Evolutionary conservation across 2,888 invertebrate genomes (phyloP), one percentile per base, ranked within the genome.

Genomic region (Idaea dimidiata): DNA sequence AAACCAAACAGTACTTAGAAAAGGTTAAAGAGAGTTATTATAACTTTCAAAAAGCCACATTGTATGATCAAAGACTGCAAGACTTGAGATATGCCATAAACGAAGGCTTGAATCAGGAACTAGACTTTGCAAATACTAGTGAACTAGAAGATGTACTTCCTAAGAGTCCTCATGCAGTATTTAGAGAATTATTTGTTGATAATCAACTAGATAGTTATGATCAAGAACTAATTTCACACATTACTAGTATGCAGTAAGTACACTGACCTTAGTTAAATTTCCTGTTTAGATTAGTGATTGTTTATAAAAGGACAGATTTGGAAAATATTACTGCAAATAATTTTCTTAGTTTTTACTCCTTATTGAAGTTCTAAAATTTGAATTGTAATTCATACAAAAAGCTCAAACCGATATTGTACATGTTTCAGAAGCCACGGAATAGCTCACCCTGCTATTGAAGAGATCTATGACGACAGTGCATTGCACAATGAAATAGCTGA

Each of bases 11-110:
- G 62, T 83, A 81, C 63, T 79, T 90, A 67, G 83, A 90, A 63
- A 83, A 81, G 77, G 83, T 93, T 8, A 92, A 90, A 66, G 88
- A 92, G 59, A 93, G 93, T 68, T 93, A 93, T 72, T 90, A 90
- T 70, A 91, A 90, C 75, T 93, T 93, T 80, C 81, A 87, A 66
- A 91, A 86, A 68, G 87, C 89, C 17, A 93, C 93, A 10, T 72
- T 93, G 54, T 90, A 89, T 77, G 88, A 92, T 67, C 92, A 92
- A 62, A 87, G 87, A 66, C 75, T 93, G 66, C 88, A 88, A 70
- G 93, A 93, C 67, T 70, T 93, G 10, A 82, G 86, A 66, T 89
- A 84, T 83, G 93, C 93, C 14, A 93, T 93, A 61, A 91, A 84
- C 75, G 92, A 93, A 72, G 93, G 93, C 0, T 69, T 93, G 3